Percentiles rank a stretch among this genome's conserved stretches.
phyloP scores from a whole-genome alignment of 2,888 invertebrate species.

The Drosophila stalkeri region DNA sequence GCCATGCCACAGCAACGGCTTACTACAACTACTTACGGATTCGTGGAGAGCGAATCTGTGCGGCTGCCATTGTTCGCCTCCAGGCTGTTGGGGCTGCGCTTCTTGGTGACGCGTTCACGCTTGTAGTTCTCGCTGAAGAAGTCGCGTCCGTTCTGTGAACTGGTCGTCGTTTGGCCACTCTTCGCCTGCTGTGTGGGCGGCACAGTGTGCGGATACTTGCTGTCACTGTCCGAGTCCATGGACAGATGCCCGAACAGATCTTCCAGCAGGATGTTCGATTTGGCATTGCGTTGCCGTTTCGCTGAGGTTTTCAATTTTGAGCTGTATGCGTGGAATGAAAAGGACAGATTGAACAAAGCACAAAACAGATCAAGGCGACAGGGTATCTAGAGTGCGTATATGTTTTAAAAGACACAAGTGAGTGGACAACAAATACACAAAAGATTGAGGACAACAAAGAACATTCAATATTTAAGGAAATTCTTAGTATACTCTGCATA shows the following conservation, averaged over 20 bases:
- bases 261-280: constrained; percentile 83
- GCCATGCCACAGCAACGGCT: constrained; percentile 24
- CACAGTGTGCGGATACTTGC: constrained; percentile 83
- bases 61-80: constrained; percentile 82
- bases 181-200: constrained; percentile 75
- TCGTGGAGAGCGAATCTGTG: constrained; percentile 82
- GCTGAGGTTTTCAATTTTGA: constrained; percentile 84
- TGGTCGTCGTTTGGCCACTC: constrained; percentile 67
- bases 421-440: not conserved
- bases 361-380: not conserved
- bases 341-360: constrained; percentile 10
- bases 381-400: not conserved
- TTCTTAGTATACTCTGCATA: not conserved
- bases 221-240: constrained; percentile 83
- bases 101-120: constrained; percentile 31
- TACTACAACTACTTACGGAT: constrained; percentile 80
- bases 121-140: constrained; percentile 72
- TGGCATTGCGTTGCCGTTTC: constrained; percentile 81
- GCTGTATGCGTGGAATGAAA: constrained; percentile 61
- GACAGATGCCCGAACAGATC: constrained; percentile 85
- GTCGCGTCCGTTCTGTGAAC: constrained; percentile 71
- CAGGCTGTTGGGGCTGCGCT: constrained; percentile 62
- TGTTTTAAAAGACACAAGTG: too few species aligned
- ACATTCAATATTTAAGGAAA: not conserved
- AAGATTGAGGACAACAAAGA: not conserved